Evolutionary conservation across 2,888 invertebrate genomes (phyloP), one percentile per base, ranked within the genome.

Genomic region (Nysson spinosus): DNA sequence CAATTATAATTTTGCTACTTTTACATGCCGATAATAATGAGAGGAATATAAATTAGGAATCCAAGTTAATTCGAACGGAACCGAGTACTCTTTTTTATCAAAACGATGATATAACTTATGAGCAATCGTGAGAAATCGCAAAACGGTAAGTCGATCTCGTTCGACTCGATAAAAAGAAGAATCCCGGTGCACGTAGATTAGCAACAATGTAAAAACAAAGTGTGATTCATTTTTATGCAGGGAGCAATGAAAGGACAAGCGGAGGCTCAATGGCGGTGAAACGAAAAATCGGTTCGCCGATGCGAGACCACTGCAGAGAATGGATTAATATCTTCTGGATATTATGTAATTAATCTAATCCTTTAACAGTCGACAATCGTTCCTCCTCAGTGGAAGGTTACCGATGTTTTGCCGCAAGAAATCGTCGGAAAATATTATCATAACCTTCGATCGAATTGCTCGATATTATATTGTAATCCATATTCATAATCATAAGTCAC

Each of bases 191-290:
- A 30, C n/a, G n/a, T n/a, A n/a, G n/a, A n/a, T n/a, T n/a, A n/a
- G n/a, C n/a, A n/a, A n/a, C n/a, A n/a, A n/a, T n/a, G n/a, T n/a
- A n/a, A n/a, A n/a, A n/a, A n/a, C n/a, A n/a, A n/a, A 7, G 34
- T 43, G 44, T 55, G 43, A 55, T 14, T 50, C 65, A 37, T 17
- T 47, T 42, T 42, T 43, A 30, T 20, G 46, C n/a, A 32, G 42
- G 46, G 32, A 32, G 47, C 51, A 63, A 54, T 46, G 54, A 55
- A 30, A 32, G 43, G 54, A 75, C 62, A 73, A 74, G 60, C 44
- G 9, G 19, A 12, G 12, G 44, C 46, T 44, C 64, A 49, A 58
- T 58, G 52, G 56, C 58, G 56, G 63, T 32, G 20, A 20, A 16
- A 50, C 43, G 50, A 52, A 35, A 30, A 56, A 32, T 42, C 37